Evolutionary conservation across 2,797 vertebrate genomes (phyloP).

Genomic region (Acridotheres tristis): DNA sequence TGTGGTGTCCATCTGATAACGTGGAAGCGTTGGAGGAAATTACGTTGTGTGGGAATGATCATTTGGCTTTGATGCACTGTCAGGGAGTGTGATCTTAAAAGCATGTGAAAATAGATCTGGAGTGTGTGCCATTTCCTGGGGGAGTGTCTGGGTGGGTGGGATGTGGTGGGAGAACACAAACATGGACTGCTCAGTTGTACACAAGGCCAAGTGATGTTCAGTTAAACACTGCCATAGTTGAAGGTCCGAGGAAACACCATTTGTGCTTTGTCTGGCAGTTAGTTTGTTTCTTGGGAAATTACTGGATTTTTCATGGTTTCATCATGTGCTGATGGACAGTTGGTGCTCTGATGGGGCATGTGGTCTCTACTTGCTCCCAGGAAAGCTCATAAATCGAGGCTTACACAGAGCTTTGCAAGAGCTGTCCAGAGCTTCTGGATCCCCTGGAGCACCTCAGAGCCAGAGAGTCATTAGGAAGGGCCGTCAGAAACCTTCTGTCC

Average conservation of each 20-base stretch:
- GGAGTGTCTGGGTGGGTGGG: background rate
- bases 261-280: background rate
- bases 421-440: background rate
- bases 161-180: background rate
- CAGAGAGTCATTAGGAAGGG: background rate
- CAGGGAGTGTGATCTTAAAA: background rate
- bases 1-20: background rate
- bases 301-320: background rate
- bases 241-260: background rate
- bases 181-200: background rate
- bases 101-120: background rate
- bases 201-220: background rate
- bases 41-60: background rate
- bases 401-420: background rate
- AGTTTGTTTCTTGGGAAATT: background rate
- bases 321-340: background rate
- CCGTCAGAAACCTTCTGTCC: background rate
- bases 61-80: background rate
- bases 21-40: background rate
- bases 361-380: rapidly evolving
- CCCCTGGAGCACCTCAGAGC: background rate
- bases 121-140: background rate
- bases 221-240: background rate
- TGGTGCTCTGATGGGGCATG: background rate
- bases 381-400: background rate